phyloP scores from a whole-genome alignment of 2,113 vertebrate genomes.

The Lutjanus erythropterus region DNA sequence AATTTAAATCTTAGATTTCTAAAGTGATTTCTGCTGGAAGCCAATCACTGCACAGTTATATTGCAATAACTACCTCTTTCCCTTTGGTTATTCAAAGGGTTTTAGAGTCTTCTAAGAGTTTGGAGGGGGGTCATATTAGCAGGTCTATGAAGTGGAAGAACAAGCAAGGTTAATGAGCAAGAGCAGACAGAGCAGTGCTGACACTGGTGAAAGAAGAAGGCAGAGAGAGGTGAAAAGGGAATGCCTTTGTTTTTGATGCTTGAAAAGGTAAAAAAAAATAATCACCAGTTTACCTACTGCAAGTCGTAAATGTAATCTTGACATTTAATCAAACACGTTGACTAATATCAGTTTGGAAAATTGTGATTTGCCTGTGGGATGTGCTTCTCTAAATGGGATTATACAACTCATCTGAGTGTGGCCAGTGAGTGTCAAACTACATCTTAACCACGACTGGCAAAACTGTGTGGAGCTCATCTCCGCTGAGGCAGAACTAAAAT shows the following conservation, averaged over 20 bases:
- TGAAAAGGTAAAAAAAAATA: constrained; percentile 29
- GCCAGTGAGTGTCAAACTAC: constrained; percentile 83
- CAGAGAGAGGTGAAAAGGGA: constrained; percentile 64
- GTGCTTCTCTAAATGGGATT: constrained; percentile 72
- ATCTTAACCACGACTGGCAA: constrained; percentile 90
- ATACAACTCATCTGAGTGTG: constrained; percentile 78
- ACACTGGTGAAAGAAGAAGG: constrained; percentile 76
- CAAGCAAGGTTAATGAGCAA: constrained; percentile 87
- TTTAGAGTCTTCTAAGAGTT: constrained; percentile 67
- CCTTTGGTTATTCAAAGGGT: constrained; percentile 71
- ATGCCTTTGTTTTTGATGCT: constrained; percentile 62
- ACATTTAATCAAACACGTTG: constrained; percentile 20
- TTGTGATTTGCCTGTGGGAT: constrained; percentile 51
- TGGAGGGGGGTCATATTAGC: constrained; percentile 68
- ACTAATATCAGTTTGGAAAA: constrained; percentile 53
- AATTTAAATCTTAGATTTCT: constrained; percentile 15
- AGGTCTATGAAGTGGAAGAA: constrained; percentile 85
- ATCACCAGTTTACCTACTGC: neutral
- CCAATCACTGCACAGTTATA: constrained; percentile 52
- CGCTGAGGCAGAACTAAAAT: constrained; percentile 96
- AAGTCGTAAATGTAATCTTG: constrained; percentile 3
- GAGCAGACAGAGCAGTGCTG: constrained; percentile 83
- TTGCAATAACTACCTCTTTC: constrained; percentile 70
- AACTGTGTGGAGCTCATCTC: constrained; percentile 91
- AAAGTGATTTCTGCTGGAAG: constrained; percentile 35